These are phyloP conservation scores for Temnothorax curvispinosus DNA, from an alignment of 1,140 invertebrate genomes.

Conservation along the genomic window DNA sequence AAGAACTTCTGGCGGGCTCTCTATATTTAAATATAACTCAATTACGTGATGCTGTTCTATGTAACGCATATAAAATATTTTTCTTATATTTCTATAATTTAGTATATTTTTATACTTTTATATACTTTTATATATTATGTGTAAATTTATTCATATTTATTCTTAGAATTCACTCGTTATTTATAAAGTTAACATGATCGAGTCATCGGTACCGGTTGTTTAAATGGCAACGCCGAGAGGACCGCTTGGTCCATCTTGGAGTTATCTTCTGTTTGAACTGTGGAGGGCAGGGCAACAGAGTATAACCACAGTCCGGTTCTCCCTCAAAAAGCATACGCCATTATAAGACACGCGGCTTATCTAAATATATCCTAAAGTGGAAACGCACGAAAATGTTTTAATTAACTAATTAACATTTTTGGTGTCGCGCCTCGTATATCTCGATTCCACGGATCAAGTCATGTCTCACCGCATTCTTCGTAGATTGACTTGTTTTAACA, in stretches of 20 bases:
- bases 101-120: too few species aligned
- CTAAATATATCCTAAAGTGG: slow-evolving; percentile 72
- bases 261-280: slow-evolving; percentile 60
- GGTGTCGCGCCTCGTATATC: background rate
- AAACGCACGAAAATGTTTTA: slow-evolving; percentile 72
- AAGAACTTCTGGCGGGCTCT: background rate
- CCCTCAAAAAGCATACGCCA: slow-evolving; percentile 55
- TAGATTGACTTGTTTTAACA: slow-evolving; percentile 34
- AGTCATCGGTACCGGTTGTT: slow-evolving; percentile 3
- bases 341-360: slow-evolving; percentile 60
- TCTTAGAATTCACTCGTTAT: background rate
- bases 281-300: background rate
- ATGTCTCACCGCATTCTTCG: slow-evolving; percentile 11
- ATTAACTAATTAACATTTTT: slow-evolving; percentile 75
- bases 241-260: slow-evolving; percentile 52
- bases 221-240: slow-evolving; percentile 32
- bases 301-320: slow-evolving; percentile 58
- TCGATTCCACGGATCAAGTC: slow-evolving; percentile 5
- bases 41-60: background rate
- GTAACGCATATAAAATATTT: too few species aligned
- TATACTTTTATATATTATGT: too few species aligned
- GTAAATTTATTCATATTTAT: too few species aligned
- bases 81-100: too few species aligned
- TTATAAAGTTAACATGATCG: slow-evolving; percentile 8
- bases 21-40: background rate